Percentiles rank a stretch among this genome's conserved stretches.
phyloP scores from a whole-genome alignment of 2,797 vertebrate species.

The Phalanger gymnotis region DNA sequence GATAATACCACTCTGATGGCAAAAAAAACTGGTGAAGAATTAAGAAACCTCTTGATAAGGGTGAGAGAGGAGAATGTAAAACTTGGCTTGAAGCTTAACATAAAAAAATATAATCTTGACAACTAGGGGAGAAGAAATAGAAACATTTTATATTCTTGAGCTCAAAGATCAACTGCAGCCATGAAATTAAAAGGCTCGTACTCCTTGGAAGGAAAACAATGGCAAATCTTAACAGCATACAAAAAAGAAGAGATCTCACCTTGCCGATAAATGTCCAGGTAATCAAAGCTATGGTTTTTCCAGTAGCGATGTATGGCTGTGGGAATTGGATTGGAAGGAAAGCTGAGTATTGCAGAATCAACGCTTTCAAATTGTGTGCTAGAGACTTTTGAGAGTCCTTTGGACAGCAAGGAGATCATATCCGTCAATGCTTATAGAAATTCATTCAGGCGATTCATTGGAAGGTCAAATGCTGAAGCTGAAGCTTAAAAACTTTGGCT shows the following conservation, averaged over 20 bases:
- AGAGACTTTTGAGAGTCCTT: neutral
- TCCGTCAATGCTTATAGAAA: neutral
- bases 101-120: neutral
- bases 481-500: neutral
- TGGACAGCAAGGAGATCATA: neutral
- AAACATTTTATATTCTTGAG: neutral
- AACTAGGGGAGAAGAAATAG: neutral
- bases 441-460: neutral
- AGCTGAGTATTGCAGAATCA: neutral
- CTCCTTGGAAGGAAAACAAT: neutral
- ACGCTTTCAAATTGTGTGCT: neutral
- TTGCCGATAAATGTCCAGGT: neutral
- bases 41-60: neutral
- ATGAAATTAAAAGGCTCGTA: neutral
- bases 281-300: neutral
- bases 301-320: neutral
- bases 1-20: neutral
- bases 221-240: neutral
- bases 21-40: neutral
- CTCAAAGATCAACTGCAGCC: neutral
- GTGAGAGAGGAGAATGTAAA: neutral
- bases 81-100: neutral
- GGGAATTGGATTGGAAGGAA: neutral
- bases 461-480: neutral
- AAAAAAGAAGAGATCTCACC: neutral